Evolutionary conservation across 2,888 invertebrate genomes (phyloP), one percentile per base, ranked within the genome.

Genomic region (Aelia acuminata): DNA sequence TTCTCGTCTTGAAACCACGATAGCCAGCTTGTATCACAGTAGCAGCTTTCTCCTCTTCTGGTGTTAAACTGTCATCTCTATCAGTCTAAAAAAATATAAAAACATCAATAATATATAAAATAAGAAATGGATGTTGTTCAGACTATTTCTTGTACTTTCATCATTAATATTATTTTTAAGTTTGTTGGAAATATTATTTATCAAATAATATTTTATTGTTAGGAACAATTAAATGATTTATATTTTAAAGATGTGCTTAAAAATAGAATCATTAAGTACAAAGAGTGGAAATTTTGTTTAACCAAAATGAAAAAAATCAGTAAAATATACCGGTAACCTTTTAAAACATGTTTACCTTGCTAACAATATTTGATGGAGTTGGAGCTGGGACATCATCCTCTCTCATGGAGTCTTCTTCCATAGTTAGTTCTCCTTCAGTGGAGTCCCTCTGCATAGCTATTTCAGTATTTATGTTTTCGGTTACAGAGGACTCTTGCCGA

Each of bases 391-490:
- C 75, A 22, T 88, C 87, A 18, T 89, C 89, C 18, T 90, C 63
- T n/a, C 90, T 89, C 57, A 86, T 89, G 0, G 89, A 88, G 43
- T 89, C 90, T 88, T 90, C 90, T 75, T 89, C 89, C 35, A 89
- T 88, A 31, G 90, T 89, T 8, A 88, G 39, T 49, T 89, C 90
- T 22, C 89, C 89, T 50, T 89, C 90, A 13, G 90, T 88, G n/a
- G 89, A 89, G 85, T 89, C 89, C 11, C 88, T 63, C 26, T 89
- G 84, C n/a, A 87, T 75, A 22, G 85, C 88, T 43, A 89, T 57
- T 89, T 90, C 90, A 20, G 90, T 90, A 70, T 90, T 89, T 13
- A 90, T 70, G 57, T 90, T 90, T 57, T 90, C 90, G 39, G 90
- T 90, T 84, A 89, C 89, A 18, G 90, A 90, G n/a, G 90, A 90